Percentiles rank a stretch among this genome's conserved stretches.
These are phyloP conservation scores for Ciconia nigra DNA, from an alignment of 2,797 vertebrate species.

Conservation along the genomic window DNA sequence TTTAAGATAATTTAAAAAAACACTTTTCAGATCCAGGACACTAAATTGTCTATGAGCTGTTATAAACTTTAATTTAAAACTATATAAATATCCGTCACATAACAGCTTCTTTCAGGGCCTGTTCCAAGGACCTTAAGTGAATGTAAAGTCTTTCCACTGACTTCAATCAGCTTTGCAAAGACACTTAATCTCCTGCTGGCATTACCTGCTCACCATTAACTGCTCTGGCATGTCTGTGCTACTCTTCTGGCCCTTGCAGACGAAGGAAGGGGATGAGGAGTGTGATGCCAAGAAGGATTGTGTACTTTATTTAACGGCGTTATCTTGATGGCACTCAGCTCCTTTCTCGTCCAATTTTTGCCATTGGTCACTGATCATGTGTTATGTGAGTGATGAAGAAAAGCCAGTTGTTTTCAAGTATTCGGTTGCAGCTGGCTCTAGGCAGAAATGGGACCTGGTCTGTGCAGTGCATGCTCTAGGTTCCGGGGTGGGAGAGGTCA, in stretches of 20 bases:
- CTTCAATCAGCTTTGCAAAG: background rate
- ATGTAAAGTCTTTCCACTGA: background rate
- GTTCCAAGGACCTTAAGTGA: background rate
- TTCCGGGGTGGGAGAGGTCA: fast-evolving
- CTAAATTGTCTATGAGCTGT: background rate
- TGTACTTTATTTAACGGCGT: background rate
- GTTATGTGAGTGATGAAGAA: background rate
- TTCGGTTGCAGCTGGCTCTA: background rate
- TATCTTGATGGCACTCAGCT: background rate
- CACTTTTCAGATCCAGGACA: background rate
- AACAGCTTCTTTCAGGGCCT: background rate
- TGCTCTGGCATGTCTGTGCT: background rate
- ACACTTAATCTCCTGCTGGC: background rate
- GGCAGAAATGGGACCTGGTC: background rate
- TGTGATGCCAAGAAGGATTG: background rate
- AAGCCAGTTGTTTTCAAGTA: background rate
- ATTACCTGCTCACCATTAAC: background rate
- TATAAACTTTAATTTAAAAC: background rate
- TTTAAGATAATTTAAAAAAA: background rate
- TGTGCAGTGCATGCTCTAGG: too few relatives aligned
- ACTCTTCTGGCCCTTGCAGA: background rate
- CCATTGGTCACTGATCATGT: background rate
- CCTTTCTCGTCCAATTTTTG: background rate
- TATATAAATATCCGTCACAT: background rate
- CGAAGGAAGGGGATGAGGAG: background rate